These are phyloP conservation scores for Campylorhamphus procurvoides DNA, from an alignment of 2,113 vertebrate genomes.

Conservation along the genomic window DNA sequence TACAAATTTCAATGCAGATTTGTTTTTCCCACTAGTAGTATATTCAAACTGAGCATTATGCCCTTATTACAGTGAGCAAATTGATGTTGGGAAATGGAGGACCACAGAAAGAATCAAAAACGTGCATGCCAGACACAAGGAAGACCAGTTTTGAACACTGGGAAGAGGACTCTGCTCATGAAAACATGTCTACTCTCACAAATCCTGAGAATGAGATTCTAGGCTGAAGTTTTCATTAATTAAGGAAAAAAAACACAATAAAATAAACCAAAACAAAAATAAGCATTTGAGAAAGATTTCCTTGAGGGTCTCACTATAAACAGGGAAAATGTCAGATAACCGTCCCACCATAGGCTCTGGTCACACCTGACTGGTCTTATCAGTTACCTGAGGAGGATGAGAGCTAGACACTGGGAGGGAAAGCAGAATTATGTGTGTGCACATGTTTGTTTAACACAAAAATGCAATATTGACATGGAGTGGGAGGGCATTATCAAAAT, in stretches of 20 bases:
- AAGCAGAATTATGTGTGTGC: neutral
- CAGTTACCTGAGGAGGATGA: neutral
- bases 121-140: neutral
- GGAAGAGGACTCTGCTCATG: neutral
- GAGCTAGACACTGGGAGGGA: neutral
- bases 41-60: neutral
- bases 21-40: neutral
- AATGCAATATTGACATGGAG: neutral
- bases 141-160: neutral
- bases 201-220: neutral
- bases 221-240: neutral
- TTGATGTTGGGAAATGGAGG: neutral
- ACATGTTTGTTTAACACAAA: neutral
- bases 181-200: neutral
- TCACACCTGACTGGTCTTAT: neutral
- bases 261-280: too few relatives aligned
- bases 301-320: neutral
- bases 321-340: neutral
- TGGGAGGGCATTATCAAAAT: neutral
- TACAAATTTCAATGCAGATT: slow-evolving; percentile 31
- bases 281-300: neutral
- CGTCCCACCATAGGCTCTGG: neutral
- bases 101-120: neutral
- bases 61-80: neutral
- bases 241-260: too few relatives aligned